Percentiles rank a stretch among this genome's conserved stretches.
Conservation (phyloP, 2,113 vertebrate genomes). For the Leucosticte australis region DNA sequence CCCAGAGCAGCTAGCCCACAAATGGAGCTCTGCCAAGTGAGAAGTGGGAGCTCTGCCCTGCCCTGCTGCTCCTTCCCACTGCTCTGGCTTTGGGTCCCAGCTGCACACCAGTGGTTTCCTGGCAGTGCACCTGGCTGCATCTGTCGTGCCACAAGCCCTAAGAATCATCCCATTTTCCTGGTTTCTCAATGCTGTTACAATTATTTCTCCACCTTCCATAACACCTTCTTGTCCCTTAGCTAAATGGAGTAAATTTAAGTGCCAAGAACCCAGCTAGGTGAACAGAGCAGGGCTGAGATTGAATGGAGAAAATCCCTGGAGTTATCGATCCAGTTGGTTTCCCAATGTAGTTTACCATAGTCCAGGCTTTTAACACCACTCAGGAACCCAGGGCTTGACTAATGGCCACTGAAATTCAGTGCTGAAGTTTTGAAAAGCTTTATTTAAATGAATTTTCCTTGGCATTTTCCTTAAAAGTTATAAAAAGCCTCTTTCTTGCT, state of each 20-base stretch:
- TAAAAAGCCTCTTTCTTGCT: slow-evolving; percentile 14
- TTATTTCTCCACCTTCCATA: slow-evolving; percentile 6
- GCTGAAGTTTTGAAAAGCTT: neutral
- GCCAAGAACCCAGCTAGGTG: slow-evolving; percentile 22
- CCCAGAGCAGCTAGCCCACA: neutral
- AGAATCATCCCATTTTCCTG: slow-evolving; percentile 25
- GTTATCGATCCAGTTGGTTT: neutral
- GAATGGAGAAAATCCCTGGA: neutral
- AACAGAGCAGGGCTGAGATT: neutral
- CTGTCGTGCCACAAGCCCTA: neutral
- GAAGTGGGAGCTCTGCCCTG: neutral
- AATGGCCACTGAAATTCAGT: neutral
- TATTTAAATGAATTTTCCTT: slow-evolving; percentile 13
- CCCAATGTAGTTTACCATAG: neutral
- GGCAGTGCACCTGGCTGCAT: slow-evolving; percentile 29
- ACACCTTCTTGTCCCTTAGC: slow-evolving; percentile 12
- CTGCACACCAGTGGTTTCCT: slow-evolving; percentile 7
- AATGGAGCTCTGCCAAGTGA: neutral
- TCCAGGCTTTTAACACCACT: neutral
- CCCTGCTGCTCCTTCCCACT: neutral
- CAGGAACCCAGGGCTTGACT: neutral
- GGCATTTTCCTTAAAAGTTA: neutral
- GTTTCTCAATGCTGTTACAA: slow-evolving; percentile 8
- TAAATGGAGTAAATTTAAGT: slow-evolving; percentile 27
- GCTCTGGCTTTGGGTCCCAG: neutral